These are phyloP conservation scores for Orthonevra nobilis DNA, from an alignment of 2,888 invertebrate species.

Conservation along the genomic window DNA sequence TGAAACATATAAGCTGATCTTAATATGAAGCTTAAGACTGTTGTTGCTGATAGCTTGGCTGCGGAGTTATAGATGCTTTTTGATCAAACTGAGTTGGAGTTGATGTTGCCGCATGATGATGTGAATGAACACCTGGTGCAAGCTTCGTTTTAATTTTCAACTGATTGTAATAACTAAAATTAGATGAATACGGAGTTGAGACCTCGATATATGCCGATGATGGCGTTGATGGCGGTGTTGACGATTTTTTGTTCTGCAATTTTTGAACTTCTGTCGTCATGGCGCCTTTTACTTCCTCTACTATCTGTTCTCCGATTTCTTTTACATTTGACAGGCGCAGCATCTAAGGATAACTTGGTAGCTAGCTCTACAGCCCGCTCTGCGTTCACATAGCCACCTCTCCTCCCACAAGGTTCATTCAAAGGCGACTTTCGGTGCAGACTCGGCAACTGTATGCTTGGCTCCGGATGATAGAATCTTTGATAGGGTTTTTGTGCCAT, in stretches of 20 bases:
- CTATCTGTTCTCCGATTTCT: not conserved
- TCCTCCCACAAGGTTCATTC: not conserved
- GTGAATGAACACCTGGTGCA: not conserved
- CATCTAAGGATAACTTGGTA: slow-evolving; percentile 73
- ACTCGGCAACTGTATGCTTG: not conserved
- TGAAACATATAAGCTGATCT: slow-evolving; percentile 1
- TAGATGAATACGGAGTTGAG: not conserved
- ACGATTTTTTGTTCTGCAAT: not conserved
- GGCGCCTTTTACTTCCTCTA: too few species aligned
- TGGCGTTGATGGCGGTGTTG: slow-evolving; percentile 6
- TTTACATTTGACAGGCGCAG: slow-evolving; percentile 75
- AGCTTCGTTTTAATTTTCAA: not conserved
- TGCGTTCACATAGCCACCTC: slow-evolving; percentile 70
- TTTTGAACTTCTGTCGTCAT: too few species aligned
- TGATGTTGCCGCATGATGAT: not conserved
- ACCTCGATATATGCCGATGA: slow-evolving; percentile 4
- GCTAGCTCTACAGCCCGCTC: slow-evolving; percentile 74
- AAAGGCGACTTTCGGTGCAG: slow-evolving; percentile 1
- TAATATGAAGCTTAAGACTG: not conserved
- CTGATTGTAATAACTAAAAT: not conserved
- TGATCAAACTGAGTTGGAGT: slow-evolving; percentile 2
- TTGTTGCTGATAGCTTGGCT: not conserved
- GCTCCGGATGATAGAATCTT: slow-evolving; percentile 3
- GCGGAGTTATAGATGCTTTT: not conserved
- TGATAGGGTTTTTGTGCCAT: slow-evolving; percentile 33